These are phyloP conservation scores for Drosophila lini DNA, from an alignment of 1,140 invertebrate species.

Conservation along the genomic window DNA sequence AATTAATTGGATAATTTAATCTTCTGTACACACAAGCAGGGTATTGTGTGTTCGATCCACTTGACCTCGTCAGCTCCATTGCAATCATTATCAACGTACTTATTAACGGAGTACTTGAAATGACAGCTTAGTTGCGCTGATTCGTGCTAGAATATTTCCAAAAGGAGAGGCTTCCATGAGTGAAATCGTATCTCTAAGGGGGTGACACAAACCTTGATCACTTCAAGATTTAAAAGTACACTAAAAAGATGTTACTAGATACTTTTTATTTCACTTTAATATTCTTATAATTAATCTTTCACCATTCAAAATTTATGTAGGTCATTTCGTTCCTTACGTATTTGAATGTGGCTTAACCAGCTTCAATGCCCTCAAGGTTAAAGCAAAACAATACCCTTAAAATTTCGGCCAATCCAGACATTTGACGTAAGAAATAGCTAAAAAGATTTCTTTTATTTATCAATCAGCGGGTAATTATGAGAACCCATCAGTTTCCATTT, in stretches of 20 bases:
- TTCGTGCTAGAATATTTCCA: neutral
- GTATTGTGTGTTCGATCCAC: conserved; percentile 8
- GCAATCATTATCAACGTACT: conserved; percentile 36
- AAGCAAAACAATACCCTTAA: neutral
- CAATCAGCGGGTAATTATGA: conserved; percentile 8
- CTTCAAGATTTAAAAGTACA: no score
- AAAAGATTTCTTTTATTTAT: conserved; percentile 21
- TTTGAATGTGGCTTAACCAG: conserved; percentile 1
- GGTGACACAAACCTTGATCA: neutral
- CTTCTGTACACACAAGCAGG: neutral
- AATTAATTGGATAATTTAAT: neutral
- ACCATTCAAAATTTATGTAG: neutral
- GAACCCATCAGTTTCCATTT: neutral
- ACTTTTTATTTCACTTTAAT: neutral
- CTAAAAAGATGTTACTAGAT: neutral
- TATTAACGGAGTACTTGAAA: conserved; percentile 45
- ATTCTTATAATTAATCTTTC: neutral
- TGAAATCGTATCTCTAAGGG: neutral
- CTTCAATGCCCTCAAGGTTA: neutral
- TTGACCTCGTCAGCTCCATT: conserved; percentile 6
- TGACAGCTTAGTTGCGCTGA: conserved; percentile 5
- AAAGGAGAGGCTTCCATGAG: conserved; percentile 8
- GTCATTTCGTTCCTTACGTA: neutral
- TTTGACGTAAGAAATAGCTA: neutral
- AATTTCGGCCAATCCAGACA: neutral